phyloP scores from a whole-genome alignment of 2,888 invertebrate species.

The Metallyticus violacea region DNA sequence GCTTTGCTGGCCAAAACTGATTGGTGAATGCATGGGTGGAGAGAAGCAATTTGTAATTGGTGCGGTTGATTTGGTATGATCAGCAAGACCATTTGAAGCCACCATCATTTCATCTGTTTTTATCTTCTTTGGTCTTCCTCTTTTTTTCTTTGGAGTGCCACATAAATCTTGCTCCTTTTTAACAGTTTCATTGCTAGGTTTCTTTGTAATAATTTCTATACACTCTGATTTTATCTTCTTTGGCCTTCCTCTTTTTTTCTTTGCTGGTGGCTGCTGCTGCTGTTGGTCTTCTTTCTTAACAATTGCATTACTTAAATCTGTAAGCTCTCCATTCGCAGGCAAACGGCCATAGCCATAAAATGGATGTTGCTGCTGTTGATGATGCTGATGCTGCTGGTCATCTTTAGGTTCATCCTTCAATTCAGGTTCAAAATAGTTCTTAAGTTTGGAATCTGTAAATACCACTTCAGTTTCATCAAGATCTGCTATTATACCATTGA shows the following conservation, averaged over 20 bases:
- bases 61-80: slow-evolving; percentile 47
- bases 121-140: slow-evolving; percentile 85
- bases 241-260: slow-evolving; percentile 86
- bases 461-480: slow-evolving; percentile 86
- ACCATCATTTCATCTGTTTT: slow-evolving; percentile 58
- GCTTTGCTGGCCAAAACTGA: slow-evolving; percentile 47
- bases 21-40: slow-evolving; percentile 52
- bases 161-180: slow-evolving; percentile 46
- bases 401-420: slow-evolving; percentile 46
- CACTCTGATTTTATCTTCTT: slow-evolving; percentile 77
- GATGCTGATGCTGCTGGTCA: slow-evolving; percentile 22
- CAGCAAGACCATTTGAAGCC: slow-evolving; percentile 39
- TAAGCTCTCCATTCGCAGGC: slow-evolving; percentile 40
- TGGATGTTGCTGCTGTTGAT: slow-evolving; percentile 21
- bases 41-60: slow-evolving; percentile 52
- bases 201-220: slow-evolving; percentile 50
- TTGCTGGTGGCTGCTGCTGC: slow-evolving; percentile 53
- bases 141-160: slow-evolving; percentile 78
- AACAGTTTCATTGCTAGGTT: slow-evolving; percentile 34
- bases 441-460: slow-evolving; percentile 70
- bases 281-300: slow-evolving; percentile 48
- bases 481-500: slow-evolving; percentile 81
- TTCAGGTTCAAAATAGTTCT: slow-evolving; percentile 60
- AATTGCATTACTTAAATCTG: slow-evolving; percentile 51
- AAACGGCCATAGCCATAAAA: slow-evolving; percentile 37